Percentiles rank a stretch among this genome's conserved stretches.
Conservation (phyloP, 2,888 invertebrate genomes). For the Gortyna flavago region DNA sequence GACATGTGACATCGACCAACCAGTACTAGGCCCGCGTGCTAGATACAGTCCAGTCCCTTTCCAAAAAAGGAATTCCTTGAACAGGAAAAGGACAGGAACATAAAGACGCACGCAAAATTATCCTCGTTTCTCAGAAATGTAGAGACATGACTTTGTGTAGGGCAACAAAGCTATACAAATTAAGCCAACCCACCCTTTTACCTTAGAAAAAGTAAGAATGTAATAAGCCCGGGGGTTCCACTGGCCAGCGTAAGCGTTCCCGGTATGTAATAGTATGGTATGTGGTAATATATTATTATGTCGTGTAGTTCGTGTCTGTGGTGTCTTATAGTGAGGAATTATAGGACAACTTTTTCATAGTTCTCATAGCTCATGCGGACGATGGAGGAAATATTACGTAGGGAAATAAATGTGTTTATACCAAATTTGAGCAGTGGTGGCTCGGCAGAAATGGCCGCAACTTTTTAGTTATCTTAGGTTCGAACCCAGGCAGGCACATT, state of each 20-base stretch:
- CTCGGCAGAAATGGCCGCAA: too few relatives aligned
- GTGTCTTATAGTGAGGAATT: conserved; percentile 10
- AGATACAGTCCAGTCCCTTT: neutral
- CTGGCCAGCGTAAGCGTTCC: neutral
- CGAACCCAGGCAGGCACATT: too few relatives aligned
- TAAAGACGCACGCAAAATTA: conserved; percentile 23
- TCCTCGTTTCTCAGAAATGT: conserved; percentile 41
- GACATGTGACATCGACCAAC: neutral
- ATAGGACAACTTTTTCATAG: neutral
- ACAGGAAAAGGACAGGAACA: conserved; percentile 11
- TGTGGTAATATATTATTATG: conserved; percentile 41
- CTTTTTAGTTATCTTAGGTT: too few relatives aligned
- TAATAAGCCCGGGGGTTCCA: conserved; percentile 52
- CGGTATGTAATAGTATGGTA: conserved; percentile 21
- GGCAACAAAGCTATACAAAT: conserved; percentile 46
- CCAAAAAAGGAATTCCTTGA: neutral
- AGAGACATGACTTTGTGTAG: conserved; percentile 32
- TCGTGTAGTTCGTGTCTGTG: neutral
- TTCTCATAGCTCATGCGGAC: neutral
- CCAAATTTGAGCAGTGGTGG: too few relatives aligned
- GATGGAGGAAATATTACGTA: neutral
- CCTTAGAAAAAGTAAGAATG: conserved; percentile 45
- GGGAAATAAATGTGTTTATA: neutral
- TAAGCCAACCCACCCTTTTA: conserved; percentile 36
- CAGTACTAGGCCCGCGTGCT: neutral